phyloP scores from a whole-genome alignment of 2,797 vertebrate genomes.

The Acrocephalus scirpaceus region DNA sequence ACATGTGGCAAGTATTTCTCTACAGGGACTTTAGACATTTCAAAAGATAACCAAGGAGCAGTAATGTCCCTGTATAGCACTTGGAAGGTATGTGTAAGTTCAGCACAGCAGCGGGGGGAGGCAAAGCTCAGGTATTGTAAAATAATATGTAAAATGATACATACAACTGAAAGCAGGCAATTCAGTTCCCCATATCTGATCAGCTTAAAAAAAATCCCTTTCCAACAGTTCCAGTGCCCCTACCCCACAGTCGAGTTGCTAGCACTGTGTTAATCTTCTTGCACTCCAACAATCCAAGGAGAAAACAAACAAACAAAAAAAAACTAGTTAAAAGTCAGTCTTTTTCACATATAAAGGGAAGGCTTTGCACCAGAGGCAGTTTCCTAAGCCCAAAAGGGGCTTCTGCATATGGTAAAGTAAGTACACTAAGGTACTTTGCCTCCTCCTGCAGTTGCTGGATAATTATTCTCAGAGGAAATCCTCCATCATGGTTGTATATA shows the following conservation, averaged over 20 bases:
- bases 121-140: constrained; percentile 28
- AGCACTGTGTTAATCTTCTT: not conserved
- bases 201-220: not conserved
- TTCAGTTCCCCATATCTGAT: not conserved
- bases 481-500: not conserved
- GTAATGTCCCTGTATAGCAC: not conserved
- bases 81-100: not conserved
- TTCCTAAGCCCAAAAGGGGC: not conserved
- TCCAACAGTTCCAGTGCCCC: not conserved
- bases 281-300: not conserved
- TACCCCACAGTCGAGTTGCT: not conserved
- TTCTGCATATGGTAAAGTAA: not conserved
- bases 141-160: not conserved
- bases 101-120: not conserved
- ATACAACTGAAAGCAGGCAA: not conserved
- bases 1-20: not conserved
- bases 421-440: not conserved
- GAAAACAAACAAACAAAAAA: not conserved
- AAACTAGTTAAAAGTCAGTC: not conserved
- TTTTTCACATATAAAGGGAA: not conserved
- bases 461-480: not conserved
- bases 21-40: not conserved
- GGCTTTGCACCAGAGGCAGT: not conserved
- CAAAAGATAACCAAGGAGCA: not conserved
- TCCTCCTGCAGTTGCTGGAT: not conserved